Evolutionary conservation across 2,113 vertebrate species (phyloP).

Genomic region (Gymnobelideus leadbeateri): DNA sequence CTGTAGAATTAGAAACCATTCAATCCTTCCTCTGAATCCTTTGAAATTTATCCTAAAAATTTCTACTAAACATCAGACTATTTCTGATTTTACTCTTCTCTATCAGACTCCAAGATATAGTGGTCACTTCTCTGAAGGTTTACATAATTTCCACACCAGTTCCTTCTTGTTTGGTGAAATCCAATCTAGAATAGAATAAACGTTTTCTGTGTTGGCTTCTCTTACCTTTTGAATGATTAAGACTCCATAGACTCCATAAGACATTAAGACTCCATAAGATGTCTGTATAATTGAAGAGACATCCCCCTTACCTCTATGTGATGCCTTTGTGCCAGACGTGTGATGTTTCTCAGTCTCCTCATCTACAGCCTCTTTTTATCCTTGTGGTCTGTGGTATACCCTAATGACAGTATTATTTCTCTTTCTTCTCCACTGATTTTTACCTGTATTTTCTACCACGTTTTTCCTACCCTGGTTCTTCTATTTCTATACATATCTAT

Average conservation of each 20-base stretch:
- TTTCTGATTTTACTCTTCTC: too few species aligned
- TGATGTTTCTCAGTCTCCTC: background rate
- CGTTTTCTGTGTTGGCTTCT: background rate
- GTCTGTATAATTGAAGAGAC: background rate
- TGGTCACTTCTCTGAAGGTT: background rate
- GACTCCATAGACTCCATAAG: too few species aligned
- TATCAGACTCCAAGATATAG: background rate
- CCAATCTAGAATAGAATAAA: background rate
- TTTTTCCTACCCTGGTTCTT: background rate
- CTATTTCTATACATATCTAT: background rate
- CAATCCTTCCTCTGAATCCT: background rate
- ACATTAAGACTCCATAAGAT: background rate
- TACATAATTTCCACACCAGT: background rate
- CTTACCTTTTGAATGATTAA: background rate
- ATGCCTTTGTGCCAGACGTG: background rate
- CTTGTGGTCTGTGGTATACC: background rate
- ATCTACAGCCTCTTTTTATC: background rate
- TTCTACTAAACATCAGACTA: background rate
- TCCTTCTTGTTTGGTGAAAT: background rate
- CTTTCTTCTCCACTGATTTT: background rate
- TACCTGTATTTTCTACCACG: background rate
- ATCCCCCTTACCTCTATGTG: background rate
- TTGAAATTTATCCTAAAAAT: too few species aligned
- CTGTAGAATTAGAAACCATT: background rate
- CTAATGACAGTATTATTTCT: background rate